phyloP scores from a whole-genome alignment of 2,797 vertebrate species.

The Semaprochilodus insignis region DNA sequence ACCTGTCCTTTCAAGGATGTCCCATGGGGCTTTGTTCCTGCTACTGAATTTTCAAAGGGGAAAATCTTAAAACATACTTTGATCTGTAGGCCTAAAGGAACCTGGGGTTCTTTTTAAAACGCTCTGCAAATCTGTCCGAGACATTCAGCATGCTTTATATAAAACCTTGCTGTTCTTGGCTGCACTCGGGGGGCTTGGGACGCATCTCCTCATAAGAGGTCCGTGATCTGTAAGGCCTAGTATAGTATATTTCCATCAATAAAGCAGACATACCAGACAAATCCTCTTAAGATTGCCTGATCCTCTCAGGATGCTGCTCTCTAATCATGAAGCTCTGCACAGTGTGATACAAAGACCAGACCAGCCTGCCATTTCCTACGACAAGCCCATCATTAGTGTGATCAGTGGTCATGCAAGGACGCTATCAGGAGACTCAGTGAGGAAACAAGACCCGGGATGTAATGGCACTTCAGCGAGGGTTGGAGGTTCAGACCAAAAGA shows the following conservation, averaged over 20 bases:
- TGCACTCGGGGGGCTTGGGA: neutral
- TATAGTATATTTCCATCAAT: conserved; percentile 30
- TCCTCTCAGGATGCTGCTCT: conserved; percentile 44
- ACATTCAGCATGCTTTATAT: neutral
- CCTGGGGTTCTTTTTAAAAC: neutral
- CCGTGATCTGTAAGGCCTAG: neutral
- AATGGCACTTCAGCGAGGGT: conserved; percentile 34
- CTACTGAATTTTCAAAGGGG: neutral
- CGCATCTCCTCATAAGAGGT: neutral
- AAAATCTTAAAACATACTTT: conserved; percentile 8
- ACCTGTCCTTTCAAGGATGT: neutral
- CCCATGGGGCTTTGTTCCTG: neutral
- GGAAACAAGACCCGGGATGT: conserved; percentile 34
- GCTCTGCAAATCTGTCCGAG: neutral
- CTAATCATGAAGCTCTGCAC: conserved; percentile 41
- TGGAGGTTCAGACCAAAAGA: conserved; percentile 29
- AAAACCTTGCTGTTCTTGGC: neutral
- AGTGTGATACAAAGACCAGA: conserved; percentile 40
- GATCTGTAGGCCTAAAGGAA: neutral
- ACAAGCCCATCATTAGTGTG: conserved; percentile 36
- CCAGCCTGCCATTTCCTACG: conserved; percentile 23
- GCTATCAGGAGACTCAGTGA: conserved; percentile 25
- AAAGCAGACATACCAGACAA: conserved; percentile 46
- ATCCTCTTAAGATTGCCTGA: conserved; percentile 52
- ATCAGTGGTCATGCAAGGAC: conserved; percentile 39